Evolutionary conservation across 2,888 invertebrate genomes (phyloP), one percentile per base, ranked within the genome.

Genomic region (Unio pictorum): DNA sequence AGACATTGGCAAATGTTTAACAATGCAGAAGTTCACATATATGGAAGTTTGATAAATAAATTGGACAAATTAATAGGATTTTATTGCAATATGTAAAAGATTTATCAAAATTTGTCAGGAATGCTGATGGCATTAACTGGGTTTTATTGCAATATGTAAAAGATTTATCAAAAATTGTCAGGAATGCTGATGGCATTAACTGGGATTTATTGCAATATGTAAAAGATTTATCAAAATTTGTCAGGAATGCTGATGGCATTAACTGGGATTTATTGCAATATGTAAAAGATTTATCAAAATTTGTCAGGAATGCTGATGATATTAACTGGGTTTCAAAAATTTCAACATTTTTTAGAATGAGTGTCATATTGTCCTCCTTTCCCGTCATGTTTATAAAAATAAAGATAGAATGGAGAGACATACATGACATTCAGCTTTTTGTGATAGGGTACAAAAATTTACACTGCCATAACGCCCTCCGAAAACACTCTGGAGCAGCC

Each of bases 381-480:
- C 34, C 56, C 56, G 34, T 28, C 23, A 18, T 55, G 15, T 18
- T 23, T 11, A 11, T 30, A 8, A 23, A 30, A 6, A 56, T 61
- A 34, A 45, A 23, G 17, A 56, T 23, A 61, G 63, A 67, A 57
- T 57, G 72, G 68, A 72, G 72, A 72, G 68, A 68, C 68, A 66
- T 59, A 55, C 61, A 63, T 72, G 68, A 66, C 72, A 68, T 66
- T 20, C n/a, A 54, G 57, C 62, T 64, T 66, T 68, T 59, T 68
- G 66, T n/a, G 26, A n/a, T 54, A 60, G 62, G 59, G 23, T 23
- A 30, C 4, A 20, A 58, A 20, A 11, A 18, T 59, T 63, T 54
- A 26, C 23, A 8, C 63, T 73, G 74, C 77, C 79, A 79, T 72
- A 69, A 68, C 72, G 79, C 73, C 79, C 79, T 79, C 79, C 76